Base-by-base conservation (phyloP, 2,888 invertebrate species). In the Ophioninae sp. region DNA sequence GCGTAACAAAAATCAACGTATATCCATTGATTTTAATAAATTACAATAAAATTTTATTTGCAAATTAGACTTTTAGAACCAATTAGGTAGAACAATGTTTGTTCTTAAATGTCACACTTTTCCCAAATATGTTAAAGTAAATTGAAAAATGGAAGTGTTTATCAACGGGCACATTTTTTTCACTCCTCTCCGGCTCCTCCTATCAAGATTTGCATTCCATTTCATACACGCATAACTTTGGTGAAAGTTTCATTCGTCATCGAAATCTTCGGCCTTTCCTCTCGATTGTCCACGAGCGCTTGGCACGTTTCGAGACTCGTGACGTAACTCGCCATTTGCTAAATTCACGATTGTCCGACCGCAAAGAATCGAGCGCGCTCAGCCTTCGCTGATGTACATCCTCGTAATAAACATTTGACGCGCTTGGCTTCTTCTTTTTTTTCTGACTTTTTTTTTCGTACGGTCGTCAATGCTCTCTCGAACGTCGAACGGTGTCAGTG, bases 401-500 rank as follows among this genome's bases (percentile, higher is more conserved):
- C 69, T n/a, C 65, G 41, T 65, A 51, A 63, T 44, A n/a, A 2
- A 9, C 23, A 39, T 75, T 65, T 65, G 64, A 65, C 64, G 65
- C 51, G 51, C 51, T 51, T 13, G 13, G 13, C 30, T 30, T 30
- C 30, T 30, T 30, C 3, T 30, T 30, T 51, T 51, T 6, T 41
- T 41, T 41, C 9, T 41, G 13, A 5, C 10, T 51, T 51, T 44
- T 44, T 51, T 51, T 51, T 51, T 0, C 6, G 64, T 56, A 13
- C 37, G 65, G 37, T 65, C 41, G 74, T 64, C 61, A 65, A 75
- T 44, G 65, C 56, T 20, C 23, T 73, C 23, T 73, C 23, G 63
- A 79, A 74, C 59, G 59, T 22, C 78, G 81, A 91, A 90, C 88
- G 89, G 89, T 91, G 91, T 91, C 88, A 91, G 90, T 91, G 87